Percentiles rank a stretch among this genome's conserved stretches.
Evolutionary conservation across 2,797 vertebrate species (phyloP).

Genomic region (Pseudochaenichthys georgianus): DNA sequence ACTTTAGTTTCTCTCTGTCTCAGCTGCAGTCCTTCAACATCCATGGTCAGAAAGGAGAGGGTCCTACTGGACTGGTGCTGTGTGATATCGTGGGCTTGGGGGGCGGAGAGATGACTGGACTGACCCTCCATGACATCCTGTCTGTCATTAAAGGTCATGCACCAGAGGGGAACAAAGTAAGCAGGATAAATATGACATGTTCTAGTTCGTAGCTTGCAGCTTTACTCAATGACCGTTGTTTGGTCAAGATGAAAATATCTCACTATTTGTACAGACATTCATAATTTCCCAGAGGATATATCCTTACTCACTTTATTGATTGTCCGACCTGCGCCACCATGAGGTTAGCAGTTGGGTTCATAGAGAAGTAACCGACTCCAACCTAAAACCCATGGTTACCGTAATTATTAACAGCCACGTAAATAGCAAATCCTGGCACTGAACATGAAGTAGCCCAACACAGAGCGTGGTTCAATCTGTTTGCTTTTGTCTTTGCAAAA

Average conservation of each 20-base stretch:
- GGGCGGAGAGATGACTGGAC: constrained; percentile 59
- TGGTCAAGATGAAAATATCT: constrained; percentile 4
- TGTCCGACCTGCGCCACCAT: background rate
- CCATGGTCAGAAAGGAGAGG: constrained; percentile 21
- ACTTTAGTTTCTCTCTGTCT: constrained; percentile 4
- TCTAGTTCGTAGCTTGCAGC: background rate
- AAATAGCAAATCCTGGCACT: too few relatives aligned
- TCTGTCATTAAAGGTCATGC: constrained; percentile 79
- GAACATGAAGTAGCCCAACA: too few relatives aligned
- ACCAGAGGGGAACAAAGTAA: constrained; percentile 79
- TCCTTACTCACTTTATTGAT: background rate
- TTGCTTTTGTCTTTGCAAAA: too few relatives aligned
- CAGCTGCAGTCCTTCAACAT: constrained; percentile 80
- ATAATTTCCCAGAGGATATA: background rate
- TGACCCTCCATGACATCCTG: constrained; percentile 77
- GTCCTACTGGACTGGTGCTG: constrained; percentile 62
- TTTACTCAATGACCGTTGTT: background rate
- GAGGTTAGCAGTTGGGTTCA: background rate
- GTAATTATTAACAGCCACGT: too few relatives aligned
- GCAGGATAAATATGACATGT: background rate
- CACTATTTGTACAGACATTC: background rate
- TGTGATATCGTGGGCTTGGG: constrained; percentile 80
- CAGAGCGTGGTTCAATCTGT: too few relatives aligned
- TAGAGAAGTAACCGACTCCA: too few relatives aligned
- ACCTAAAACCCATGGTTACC: too few relatives aligned